These are phyloP conservation scores for Agelas oroides DNA, from an alignment of 37 sponge, comb jelly and placozoan genomes.

Conservation along the genomic window DNA sequence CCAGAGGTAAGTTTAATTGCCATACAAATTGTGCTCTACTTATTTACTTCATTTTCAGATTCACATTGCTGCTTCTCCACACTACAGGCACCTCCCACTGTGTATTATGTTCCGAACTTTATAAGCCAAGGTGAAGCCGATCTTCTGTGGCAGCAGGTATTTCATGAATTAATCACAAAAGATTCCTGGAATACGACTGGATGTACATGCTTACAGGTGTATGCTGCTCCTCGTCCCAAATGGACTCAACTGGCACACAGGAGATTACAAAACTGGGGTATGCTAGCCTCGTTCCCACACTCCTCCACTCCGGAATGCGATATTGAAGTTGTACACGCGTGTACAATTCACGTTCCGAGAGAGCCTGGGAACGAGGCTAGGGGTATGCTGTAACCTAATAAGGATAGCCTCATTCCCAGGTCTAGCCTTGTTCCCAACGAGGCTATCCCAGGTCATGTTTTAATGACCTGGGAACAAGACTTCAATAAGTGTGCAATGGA, in stretches of 20 bases:
- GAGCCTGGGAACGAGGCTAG: neutral
- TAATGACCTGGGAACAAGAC: too few relatives aligned
- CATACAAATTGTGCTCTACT: neutral
- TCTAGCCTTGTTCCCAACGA: too few relatives aligned
- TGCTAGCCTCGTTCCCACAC: neutral
- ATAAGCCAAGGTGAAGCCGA: constrained; percentile 78
- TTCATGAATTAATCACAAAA: too few relatives aligned
- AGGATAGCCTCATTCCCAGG: too few relatives aligned
- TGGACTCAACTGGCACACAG: constrained; percentile 91
- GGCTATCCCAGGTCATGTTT: too few relatives aligned
- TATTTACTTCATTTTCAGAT: neutral
- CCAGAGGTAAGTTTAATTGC: constrained; percentile 8
- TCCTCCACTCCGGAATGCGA: too few relatives aligned
- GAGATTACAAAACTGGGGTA: constrained; percentile 97
- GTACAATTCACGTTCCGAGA: too few relatives aligned
- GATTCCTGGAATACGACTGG: neutral
- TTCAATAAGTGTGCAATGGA: too few relatives aligned
- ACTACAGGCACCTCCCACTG: constrained; percentile 78
- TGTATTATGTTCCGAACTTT: constrained; percentile 91
- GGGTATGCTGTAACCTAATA: too few relatives aligned
- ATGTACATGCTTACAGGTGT: constrained; percentile 68
- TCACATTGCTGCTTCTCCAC: too few relatives aligned
- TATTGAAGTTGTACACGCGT: too few relatives aligned
- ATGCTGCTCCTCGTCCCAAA: constrained; percentile 88
- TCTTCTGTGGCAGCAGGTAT: constrained; percentile 67